These are phyloP conservation scores for Luperina nickerlii DNA, from an alignment of 2,888 invertebrate genomes.

Conservation along the genomic window DNA sequence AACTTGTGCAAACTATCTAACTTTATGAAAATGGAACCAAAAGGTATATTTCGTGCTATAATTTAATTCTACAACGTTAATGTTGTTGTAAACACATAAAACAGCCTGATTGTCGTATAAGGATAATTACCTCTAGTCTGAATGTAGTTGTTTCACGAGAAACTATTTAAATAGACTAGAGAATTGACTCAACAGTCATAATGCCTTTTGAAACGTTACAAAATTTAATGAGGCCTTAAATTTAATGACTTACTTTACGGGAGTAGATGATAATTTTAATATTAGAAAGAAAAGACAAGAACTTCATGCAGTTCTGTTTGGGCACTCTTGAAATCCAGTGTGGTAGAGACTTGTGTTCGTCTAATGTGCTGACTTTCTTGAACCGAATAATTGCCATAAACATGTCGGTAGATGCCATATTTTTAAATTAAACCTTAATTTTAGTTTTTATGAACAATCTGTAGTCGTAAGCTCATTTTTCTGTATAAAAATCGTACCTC, in stretches of 20 bases:
- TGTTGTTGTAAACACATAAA: conserved; percentile 32
- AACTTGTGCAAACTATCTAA: conserved; percentile 40
- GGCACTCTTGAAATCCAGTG: conserved; percentile 41
- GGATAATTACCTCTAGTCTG: conserved; percentile 67
- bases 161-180: conserved; percentile 61
- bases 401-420: conserved; percentile 88
- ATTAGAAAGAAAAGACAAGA: conserved; percentile 38
- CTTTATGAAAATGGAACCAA: conserved; percentile 59
- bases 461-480: conserved; percentile 79
- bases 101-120: conserved; percentile 52
- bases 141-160: conserved; percentile 55
- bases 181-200: conserved; percentile 38
- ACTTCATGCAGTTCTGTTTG: conserved; percentile 33
- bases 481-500: conserved; percentile 81
- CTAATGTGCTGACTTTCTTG: conserved; percentile 64
- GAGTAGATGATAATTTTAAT: conserved; percentile 54
- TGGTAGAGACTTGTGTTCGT: conserved; percentile 48
- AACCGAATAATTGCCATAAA: conserved; percentile 84
- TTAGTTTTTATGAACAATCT: conserved; percentile 75
- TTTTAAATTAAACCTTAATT: conserved; percentile 75
- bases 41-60: conserved; percentile 62
- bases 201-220: conserved; percentile 54
- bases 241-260: conserved; percentile 51
- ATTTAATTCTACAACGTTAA: conserved; percentile 55
- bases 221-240: conserved; percentile 63